Percentiles rank a stretch among this genome's conserved stretches.
Evolutionary conservation across 2,113 vertebrate genomes (phyloP).

Genomic region (Rhea americana): DNA sequence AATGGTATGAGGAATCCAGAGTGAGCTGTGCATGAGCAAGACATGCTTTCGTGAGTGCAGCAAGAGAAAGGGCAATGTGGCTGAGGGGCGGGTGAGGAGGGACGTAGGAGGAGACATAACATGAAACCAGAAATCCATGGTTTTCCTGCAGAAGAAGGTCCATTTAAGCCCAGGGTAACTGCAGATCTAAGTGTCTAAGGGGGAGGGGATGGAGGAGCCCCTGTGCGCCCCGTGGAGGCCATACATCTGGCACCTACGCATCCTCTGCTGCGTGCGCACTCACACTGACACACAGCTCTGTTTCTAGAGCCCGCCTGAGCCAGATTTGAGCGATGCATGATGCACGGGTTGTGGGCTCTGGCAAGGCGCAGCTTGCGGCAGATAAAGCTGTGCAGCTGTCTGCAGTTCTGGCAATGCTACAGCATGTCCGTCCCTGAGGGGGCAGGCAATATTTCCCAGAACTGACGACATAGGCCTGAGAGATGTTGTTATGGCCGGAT

Average conservation of each 20-base stretch:
- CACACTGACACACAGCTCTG: background rate
- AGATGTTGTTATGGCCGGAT: background rate
- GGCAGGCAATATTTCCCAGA: background rate
- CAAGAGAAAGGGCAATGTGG: background rate
- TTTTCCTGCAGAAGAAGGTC: background rate
- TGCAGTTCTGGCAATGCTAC: too few relatives aligned
- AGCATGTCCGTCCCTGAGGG: too few relatives aligned
- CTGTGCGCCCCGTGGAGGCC: background rate
- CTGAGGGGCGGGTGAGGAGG: background rate
- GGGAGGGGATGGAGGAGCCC: background rate
- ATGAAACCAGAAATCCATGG: background rate
- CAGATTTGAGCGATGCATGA: background rate
- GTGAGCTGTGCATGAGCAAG: background rate
- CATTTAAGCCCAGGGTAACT: too few relatives aligned
- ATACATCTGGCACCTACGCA: background rate
- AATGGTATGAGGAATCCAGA: background rate
- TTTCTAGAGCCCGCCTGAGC: slow-evolving; percentile 55
- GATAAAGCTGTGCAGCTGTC: too few relatives aligned
- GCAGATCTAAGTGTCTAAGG: too few relatives aligned
- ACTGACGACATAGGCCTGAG: too few relatives aligned
- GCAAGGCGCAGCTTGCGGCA: too few relatives aligned
- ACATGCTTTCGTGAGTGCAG: background rate
- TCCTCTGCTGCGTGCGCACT: background rate
- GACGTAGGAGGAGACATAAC: background rate
- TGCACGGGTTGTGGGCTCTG: too few relatives aligned